Evolutionary conservation across 2,888 invertebrate species (phyloP).

Genomic region (Hydriomena furcata): DNA sequence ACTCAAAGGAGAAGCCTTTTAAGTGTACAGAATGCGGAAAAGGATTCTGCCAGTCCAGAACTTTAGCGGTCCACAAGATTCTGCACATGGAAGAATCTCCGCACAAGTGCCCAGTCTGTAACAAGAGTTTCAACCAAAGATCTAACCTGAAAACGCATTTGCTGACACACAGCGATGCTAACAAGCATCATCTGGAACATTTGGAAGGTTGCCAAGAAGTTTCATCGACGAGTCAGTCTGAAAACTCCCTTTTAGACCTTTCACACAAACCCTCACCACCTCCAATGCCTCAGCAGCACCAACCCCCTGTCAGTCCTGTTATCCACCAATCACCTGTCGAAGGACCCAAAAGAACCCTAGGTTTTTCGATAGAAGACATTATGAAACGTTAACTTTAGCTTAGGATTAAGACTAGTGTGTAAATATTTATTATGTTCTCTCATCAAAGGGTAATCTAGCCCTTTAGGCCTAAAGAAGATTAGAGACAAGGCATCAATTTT

Average conservation of each 20-base stretch:
- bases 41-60: slow-evolving; percentile 98
- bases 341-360: slow-evolving; percentile 80
- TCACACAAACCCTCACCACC: slow-evolving; percentile 79
- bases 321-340: slow-evolving; percentile 66
- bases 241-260: slow-evolving; percentile 80
- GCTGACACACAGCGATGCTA: slow-evolving; percentile 91
- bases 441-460: slow-evolving; percentile 26
- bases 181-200: slow-evolving; percentile 76
- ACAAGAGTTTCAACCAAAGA: slow-evolving; percentile 95
- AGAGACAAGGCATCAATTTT: slow-evolving; percentile 26
- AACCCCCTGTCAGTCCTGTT: slow-evolving; percentile 50
- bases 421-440: slow-evolving; percentile 43
- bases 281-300: slow-evolving; percentile 50
- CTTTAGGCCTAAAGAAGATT: slow-evolving; percentile 23
- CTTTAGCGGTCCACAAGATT: slow-evolving; percentile 97
- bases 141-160: slow-evolving; percentile 96
- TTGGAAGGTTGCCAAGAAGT: slow-evolving; percentile 80
- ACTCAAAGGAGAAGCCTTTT: slow-evolving; percentile 99
- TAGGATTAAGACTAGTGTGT: slow-evolving; percentile 29
- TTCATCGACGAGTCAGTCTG: slow-evolving; percentile 77
- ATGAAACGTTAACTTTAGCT: slow-evolving; percentile 88
- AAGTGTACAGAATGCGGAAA: slow-evolving; percentile 98
- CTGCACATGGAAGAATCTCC: slow-evolving; percentile 97
- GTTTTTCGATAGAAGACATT: slow-evolving; percentile 94
- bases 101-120: slow-evolving; percentile 95